Evolutionary conservation across 1,140 invertebrate species (phyloP).

Genomic region (Hetaerina americana): DNA sequence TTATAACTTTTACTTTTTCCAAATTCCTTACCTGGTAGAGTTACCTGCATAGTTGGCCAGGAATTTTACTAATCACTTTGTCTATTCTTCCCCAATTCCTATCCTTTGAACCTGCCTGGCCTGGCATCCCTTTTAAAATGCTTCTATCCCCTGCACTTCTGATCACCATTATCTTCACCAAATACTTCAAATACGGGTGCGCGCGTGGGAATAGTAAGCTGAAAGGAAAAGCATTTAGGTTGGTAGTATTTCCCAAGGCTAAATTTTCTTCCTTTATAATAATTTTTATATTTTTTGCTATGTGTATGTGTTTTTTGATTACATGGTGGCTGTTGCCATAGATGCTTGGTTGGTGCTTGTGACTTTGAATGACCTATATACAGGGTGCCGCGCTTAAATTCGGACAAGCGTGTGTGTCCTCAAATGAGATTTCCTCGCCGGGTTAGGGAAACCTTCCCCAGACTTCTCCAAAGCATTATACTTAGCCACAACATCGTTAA

Average conservation of each 20-base stretch:
- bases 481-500: too few relatives aligned
- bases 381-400: too few relatives aligned
- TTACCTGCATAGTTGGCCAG: background rate
- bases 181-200: slow-evolving; percentile 38
- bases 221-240: slow-evolving; percentile 62
- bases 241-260: slow-evolving; percentile 34
- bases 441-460: too few relatives aligned
- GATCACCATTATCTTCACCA: slow-evolving; percentile 26
- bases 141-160: background rate
- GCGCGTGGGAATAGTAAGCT: slow-evolving; percentile 49
- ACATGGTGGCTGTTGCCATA: too few relatives aligned
- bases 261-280: background rate
- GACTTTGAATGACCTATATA: too few relatives aligned
- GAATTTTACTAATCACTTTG: background rate
- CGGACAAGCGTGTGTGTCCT: too few relatives aligned
- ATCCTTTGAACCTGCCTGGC: slow-evolving; percentile 27
- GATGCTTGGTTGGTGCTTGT: too few relatives aligned
- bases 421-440: too few relatives aligned
- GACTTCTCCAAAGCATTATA: too few relatives aligned
- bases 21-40: background rate
- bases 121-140: slow-evolving; percentile 21
- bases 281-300: background rate
- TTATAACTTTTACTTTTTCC: too few relatives aligned
- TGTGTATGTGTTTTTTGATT: background rate
- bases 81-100: slow-evolving; percentile 23